Conservation (phyloP, 2,113 vertebrate species). For the Misgurnus mizolepis region DNA sequence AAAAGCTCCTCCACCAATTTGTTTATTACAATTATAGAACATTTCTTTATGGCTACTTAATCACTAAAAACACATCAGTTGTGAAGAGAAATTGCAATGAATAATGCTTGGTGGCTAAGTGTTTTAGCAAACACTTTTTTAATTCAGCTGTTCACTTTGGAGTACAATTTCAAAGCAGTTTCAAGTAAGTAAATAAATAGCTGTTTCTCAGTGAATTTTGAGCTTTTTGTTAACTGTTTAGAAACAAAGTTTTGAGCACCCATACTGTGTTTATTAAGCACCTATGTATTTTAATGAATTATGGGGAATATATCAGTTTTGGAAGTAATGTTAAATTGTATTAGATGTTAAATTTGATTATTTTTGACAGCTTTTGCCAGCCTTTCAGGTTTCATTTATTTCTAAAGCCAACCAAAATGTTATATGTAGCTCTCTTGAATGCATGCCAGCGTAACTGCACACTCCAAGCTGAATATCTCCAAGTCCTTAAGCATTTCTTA, state of each 20-base stretch:
- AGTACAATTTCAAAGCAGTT: too few species aligned
- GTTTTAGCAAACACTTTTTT: not conserved
- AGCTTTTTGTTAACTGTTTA: too few species aligned
- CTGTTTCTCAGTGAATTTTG: too few species aligned
- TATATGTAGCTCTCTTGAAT: conserved; percentile 8
- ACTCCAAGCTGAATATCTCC: not conserved
- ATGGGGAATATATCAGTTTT: too few species aligned
- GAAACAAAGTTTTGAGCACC: too few species aligned
- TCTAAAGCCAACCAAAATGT: not conserved
- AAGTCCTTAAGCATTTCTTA: conserved; percentile 25
- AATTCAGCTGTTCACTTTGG: not conserved
- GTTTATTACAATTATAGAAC: not conserved
- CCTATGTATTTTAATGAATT: too few species aligned
- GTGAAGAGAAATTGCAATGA: not conserved
- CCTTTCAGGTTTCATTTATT: not conserved
- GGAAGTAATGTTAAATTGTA: too few species aligned
- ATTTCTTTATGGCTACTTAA: too few species aligned
- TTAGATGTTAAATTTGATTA: not conserved
- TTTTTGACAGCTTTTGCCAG: not conserved
- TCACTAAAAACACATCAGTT: not conserved
- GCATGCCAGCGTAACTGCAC: not conserved
- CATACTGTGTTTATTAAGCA: too few species aligned
- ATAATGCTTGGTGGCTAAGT: not conserved
- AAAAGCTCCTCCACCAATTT: too few species aligned
- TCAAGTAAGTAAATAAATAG: too few species aligned